A percentile compares a stretch with the other conserved stretches of the same genome.
These are phyloP conservation scores for rabbit (Oryctolagus cuniculus) DNA, from an alignment of 2,113 vertebrate genomes.

Conservation along the genomic window mOryCun1.1 NC_091432.1:91254001-91254500, in stretches of 20 bases:
- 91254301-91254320: neutral
- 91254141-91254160: neutral
- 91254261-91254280: neutral
- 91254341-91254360: neutral
- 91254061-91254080: neutral
- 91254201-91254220: neutral
- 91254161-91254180: neutral
- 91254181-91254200: neutral
- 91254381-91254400: neutral
- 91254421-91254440: neutral
- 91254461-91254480: neutral
- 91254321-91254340: neutral
- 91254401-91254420: neutral
- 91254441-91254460: neutral
- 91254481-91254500: neutral
- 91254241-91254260: neutral
- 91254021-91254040: neutral
- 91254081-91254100: neutral
- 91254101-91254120: neutral
- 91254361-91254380: neutral
- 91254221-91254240: neutral
- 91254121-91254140: neutral
- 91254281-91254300: neutral
- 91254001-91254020: neutral
- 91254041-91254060: neutral